Evolutionary conservation across 2,797 vertebrate species (phyloP), one percentile per base, ranked within the genome.

Genomic region (Bryconaethiops microstoma): DNA sequence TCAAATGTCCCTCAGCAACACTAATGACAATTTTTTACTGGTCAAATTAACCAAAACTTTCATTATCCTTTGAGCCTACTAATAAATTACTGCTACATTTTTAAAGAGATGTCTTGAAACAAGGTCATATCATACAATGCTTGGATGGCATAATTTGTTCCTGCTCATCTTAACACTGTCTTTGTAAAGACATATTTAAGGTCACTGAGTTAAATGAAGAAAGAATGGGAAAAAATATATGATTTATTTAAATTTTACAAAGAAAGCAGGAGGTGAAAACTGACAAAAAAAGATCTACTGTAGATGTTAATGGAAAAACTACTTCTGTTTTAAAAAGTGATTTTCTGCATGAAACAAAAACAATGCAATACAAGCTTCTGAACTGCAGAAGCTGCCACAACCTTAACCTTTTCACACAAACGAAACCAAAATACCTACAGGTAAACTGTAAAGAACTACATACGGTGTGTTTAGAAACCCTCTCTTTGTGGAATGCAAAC

Each of bases 401-500:
- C 45, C 45, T 48, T 48, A 48, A 48, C 45, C 45, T 48, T 48
- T 48, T 35, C 35, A 35, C 35, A 35, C 35, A 35, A 35, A 35
- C 35, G 4, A 35, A 35, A 35, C 2, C 35, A 35, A 35, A 55
- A 29, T n/a, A 50, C 23, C 29, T 7, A 54, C 48, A 14, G 50
- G 50, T 55, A 73, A 73, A 57, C 54, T 19, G 52, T 19, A 73
- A 16, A 39, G 54, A 23, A 73, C 39, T 57, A 73, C 52, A 52
- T 25, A 5, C 40, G 29, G 16, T 72, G 75, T 59, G 65, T 83
- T 79, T 42, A 65, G n/a, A 83, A 77, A 73, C 50, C 69, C 59
- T 68, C 68, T 59, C 52, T 77, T 77, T 80, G 78, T 29, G 5
- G 74, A 81, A 83, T 82, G 72, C 16, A n/a, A 80, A 72, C 68